These are phyloP conservation scores for Gopherus flavomarginatus DNA, from an alignment of 2,113 vertebrate species.

Conservation along the genomic window DNA sequence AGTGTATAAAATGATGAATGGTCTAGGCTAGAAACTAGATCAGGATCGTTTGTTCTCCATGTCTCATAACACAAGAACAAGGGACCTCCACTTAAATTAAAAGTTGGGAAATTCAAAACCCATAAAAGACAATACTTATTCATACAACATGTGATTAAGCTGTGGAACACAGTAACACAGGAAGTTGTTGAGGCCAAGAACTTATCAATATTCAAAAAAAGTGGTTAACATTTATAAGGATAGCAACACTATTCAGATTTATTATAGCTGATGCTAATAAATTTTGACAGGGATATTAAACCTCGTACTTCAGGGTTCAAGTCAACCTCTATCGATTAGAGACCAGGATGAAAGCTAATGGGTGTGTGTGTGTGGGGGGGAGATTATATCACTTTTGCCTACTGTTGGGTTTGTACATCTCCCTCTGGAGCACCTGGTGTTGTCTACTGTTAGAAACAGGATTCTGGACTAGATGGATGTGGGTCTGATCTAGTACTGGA, in stretches of 20 bases:
- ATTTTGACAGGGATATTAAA: accelerated
- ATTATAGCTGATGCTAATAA: neutral
- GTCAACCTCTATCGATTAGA: neutral
- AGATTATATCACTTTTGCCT: accelerated
- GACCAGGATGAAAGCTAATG: neutral
- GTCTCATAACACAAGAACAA: neutral
- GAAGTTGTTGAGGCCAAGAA: neutral
- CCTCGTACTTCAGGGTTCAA: neutral
- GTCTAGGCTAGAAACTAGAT: neutral
- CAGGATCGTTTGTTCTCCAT: neutral
- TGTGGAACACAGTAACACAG: neutral
- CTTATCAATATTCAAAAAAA: neutral
- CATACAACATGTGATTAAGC: neutral
- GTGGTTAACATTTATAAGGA: neutral
- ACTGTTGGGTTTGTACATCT: neutral
- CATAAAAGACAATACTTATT: neutral
- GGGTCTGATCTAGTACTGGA: neutral
- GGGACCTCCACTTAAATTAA: neutral
- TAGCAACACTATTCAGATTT: neutral
- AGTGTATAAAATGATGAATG: neutral
- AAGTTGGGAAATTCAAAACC: neutral
- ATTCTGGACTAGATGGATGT: neutral
- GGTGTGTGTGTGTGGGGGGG: neutral
- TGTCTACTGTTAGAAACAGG: accelerated
- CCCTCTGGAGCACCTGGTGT: neutral